phyloP scores from a whole-genome alignment of 1,140 invertebrate genomes.

The Ectropis grisescens region DNA sequence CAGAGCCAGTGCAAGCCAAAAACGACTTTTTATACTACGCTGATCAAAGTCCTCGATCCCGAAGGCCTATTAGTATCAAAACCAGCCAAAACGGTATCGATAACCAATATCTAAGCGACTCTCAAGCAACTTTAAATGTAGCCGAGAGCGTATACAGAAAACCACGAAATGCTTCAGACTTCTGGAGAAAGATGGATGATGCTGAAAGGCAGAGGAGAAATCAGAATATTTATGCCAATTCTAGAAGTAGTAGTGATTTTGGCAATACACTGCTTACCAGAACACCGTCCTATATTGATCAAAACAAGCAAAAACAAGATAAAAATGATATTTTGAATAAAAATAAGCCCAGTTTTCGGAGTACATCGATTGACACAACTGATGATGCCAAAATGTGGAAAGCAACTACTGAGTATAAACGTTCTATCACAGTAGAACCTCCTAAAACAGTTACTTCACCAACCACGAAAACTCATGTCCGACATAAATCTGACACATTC shows the following conservation, averaged over 20 bases:
- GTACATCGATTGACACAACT: conserved; percentile 33
- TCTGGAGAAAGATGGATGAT: conserved; percentile 75
- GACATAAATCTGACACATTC: conserved; percentile 61
- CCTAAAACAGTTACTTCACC: conserved; percentile 36
- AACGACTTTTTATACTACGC: conserved; percentile 75
- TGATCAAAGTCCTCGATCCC: conserved; percentile 75
- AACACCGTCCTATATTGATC: conserved; percentile 19
- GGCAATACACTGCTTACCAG: conserved; percentile 28
- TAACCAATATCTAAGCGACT: conserved; percentile 67
- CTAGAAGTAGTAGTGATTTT: conserved; percentile 54
- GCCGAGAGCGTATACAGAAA: conserved; percentile 35
- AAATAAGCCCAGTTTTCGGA: conserved; percentile 25
- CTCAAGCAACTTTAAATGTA: conserved; percentile 46
- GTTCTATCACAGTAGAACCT: conserved; percentile 44
- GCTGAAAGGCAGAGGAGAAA: conserved; percentile 58
- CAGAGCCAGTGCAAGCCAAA: conserved; percentile 40
- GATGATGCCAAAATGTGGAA: conserved; percentile 58
- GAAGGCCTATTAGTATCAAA: conserved; percentile 75
- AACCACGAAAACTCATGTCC: conserved; percentile 42
- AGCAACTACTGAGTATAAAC: conserved; percentile 58
- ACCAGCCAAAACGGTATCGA: conserved; percentile 48
- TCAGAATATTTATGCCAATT: conserved; percentile 40
- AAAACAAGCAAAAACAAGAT: conserved; percentile 26
- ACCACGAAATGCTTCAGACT: conserved; percentile 70
- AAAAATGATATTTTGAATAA: conserved; percentile 36